Evolutionary conservation across 2,797 vertebrate species (phyloP).

Genomic region (Chelmon rostratus): DNA sequence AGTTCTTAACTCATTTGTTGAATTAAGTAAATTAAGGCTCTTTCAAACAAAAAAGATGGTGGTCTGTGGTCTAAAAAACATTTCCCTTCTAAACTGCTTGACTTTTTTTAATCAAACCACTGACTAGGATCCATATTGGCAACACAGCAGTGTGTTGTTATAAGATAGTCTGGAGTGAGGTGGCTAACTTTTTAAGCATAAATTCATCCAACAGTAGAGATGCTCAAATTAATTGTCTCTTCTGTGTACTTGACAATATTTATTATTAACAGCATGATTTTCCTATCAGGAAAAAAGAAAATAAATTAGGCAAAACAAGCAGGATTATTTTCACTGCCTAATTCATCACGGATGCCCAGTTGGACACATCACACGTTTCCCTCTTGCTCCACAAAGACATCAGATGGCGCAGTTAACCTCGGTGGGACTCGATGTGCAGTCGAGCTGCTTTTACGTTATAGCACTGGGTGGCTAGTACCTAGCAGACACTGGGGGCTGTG

Average conservation of each 20-base stretch:
- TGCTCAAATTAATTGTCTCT: not conserved
- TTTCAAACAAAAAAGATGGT: not conserved
- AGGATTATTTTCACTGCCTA: not conserved
- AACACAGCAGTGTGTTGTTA: no score
- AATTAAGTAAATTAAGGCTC: not conserved
- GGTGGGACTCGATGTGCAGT: not conserved
- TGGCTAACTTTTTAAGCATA: not conserved
- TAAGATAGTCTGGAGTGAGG: not conserved
- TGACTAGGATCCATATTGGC: no score
- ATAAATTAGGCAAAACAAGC: not conserved
- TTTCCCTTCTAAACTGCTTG: not conserved
- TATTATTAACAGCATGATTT: not conserved
- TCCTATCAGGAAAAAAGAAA: not conserved
- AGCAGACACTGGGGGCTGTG: not conserved
- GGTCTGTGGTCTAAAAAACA: not conserved
- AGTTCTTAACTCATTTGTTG: not conserved
- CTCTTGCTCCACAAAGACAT: not conserved
- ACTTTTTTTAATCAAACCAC: not conserved
- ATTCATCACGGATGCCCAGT: not conserved
- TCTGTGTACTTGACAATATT: not conserved
- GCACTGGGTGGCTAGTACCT: not conserved
- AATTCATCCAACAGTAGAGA: not conserved
- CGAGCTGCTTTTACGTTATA: not conserved
- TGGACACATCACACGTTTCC: not conserved
- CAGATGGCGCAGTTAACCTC: conserved; percentile 17